These are phyloP conservation scores for Volucella zonaria DNA, from an alignment of 2,888 invertebrate species.

Conservation along the genomic window DNA sequence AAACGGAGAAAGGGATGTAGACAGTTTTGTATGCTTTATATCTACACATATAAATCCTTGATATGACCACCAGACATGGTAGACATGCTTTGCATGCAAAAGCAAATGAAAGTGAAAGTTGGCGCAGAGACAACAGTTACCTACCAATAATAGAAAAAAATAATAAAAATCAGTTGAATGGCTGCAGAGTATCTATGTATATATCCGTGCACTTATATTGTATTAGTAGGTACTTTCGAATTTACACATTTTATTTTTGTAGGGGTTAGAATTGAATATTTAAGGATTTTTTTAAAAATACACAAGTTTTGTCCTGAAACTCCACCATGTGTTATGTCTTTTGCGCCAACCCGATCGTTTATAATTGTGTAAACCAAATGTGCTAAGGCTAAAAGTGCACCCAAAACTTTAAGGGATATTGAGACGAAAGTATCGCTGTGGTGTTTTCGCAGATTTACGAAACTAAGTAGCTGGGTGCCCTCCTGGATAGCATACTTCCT, in stretches of 20 bases:
- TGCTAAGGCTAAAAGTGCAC: too few species aligned
- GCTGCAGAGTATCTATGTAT: slow-evolving; percentile 15
- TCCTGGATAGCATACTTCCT: too few species aligned
- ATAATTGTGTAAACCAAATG: too few species aligned
- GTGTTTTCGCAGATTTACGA: too few species aligned
- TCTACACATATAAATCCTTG: slow-evolving; percentile 44
- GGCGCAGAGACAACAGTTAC: slow-evolving; percentile 12
- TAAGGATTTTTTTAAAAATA: slow-evolving; percentile 5
- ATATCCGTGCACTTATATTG: slow-evolving; percentile 17
- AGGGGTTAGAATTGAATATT: slow-evolving; percentile 7
- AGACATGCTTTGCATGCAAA: slow-evolving; percentile 59
- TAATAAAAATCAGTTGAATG: slow-evolving; percentile 17
- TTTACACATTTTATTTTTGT: slow-evolving; percentile 8
- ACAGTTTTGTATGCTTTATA: slow-evolving; percentile 23
- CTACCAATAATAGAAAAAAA: slow-evolving; percentile 5
- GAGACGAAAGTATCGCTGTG: too few species aligned
- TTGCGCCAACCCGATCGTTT: slow-evolving; percentile 9
- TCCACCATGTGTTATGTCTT: slow-evolving; percentile 32
- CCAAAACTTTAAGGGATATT: too few species aligned
- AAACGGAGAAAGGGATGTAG: slow-evolving; percentile 1
- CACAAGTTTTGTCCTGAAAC: too few species aligned
- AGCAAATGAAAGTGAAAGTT: slow-evolving; percentile 61
- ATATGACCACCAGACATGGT: slow-evolving; percentile 62
- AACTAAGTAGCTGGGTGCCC: too few species aligned
- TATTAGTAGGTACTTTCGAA: not conserved